These are phyloP conservation scores for Steinernema carpocapsae DNA, from an alignment of 2,888 invertebrate species.

Conservation along the genomic window DNA sequence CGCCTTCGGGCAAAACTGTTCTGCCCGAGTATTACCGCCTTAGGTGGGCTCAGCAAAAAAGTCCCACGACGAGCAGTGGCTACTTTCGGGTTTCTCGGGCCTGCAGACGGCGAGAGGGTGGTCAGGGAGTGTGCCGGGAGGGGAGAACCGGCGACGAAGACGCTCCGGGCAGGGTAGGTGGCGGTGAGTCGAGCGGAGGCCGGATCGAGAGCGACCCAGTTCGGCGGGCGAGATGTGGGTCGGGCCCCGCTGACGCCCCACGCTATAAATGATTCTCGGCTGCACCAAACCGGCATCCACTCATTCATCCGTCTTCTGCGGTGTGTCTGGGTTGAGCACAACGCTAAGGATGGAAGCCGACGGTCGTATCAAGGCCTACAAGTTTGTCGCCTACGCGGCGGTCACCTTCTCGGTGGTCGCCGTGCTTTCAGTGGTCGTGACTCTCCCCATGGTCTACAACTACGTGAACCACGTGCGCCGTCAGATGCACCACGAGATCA, in stretches of 20 bases:
- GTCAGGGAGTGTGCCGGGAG: background rate
- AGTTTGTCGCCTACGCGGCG: conserved; percentile 69
- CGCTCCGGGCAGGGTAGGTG: background rate
- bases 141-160: background rate
- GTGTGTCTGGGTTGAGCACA: conserved; percentile 4
- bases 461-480: conserved; percentile 67
- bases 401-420: conserved; percentile 68
- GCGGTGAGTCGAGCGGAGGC: conserved; percentile 2
- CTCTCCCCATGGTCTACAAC: conserved; percentile 68
- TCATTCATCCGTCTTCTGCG: conserved; percentile 10
- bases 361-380: conserved; percentile 68
- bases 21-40: background rate
- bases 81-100: background rate
- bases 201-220: conserved; percentile 31
- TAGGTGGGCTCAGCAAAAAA: conserved; percentile 2
- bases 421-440: conserved; percentile 68
- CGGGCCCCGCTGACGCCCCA: background rate
- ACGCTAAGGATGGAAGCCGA: conserved; percentile 63
- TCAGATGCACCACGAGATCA: conserved; percentile 68
- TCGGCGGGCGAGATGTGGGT: background rate
- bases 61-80: background rate
- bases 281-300: conserved; percentile 13
- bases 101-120: background rate
- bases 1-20: background rate
- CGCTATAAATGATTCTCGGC: background rate